Evolutionary conservation across 1,140 invertebrate species (phyloP).

Genomic region (Hypsibius dujardini): DNA sequence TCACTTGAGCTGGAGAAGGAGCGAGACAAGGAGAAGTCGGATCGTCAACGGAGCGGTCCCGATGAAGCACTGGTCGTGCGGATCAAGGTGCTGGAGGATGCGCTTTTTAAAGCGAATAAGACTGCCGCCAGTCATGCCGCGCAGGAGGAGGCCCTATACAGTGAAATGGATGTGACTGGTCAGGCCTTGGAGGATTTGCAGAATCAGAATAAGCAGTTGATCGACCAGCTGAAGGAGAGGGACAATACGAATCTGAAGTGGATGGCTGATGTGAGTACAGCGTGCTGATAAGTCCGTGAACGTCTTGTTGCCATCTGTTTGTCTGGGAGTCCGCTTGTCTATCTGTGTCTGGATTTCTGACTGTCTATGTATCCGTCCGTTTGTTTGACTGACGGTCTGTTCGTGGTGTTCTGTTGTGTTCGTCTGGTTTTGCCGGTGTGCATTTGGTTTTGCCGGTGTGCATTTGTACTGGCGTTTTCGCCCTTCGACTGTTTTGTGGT

Average conservation of each 20-base stretch:
- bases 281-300: too few relatives aligned
- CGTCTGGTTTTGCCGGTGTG: conserved; percentile 19
- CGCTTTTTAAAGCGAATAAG: not conserved
- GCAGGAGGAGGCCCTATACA: conserved; percentile 90
- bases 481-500: too few relatives aligned
- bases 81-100: not conserved
- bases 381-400: too few relatives aligned
- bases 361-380: too few relatives aligned
- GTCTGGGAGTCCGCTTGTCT: too few relatives aligned
- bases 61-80: not conserved
- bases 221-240: conserved; percentile 88
- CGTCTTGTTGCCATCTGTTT: too few relatives aligned
- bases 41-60: not conserved
- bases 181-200: conserved; percentile 99
- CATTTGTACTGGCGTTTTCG: too few relatives aligned
- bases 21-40: not conserved
- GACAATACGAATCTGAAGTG: conserved; percentile 98
- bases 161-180: conserved; percentile 97
- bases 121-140: not conserved
- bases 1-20: conserved; percentile 37
- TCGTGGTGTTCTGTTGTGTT: conserved; percentile 15
- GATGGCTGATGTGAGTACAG: conserved; percentile 71
- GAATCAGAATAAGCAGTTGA: conserved; percentile 84
- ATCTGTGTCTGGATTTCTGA: too few relatives aligned
- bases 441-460: too few relatives aligned